Percentiles rank a stretch among this genome's conserved stretches.
These are phyloP conservation scores for Hydrochoerus hydrochaeris DNA, from an alignment of 2,113 vertebrate species.

Conservation along the genomic window DNA sequence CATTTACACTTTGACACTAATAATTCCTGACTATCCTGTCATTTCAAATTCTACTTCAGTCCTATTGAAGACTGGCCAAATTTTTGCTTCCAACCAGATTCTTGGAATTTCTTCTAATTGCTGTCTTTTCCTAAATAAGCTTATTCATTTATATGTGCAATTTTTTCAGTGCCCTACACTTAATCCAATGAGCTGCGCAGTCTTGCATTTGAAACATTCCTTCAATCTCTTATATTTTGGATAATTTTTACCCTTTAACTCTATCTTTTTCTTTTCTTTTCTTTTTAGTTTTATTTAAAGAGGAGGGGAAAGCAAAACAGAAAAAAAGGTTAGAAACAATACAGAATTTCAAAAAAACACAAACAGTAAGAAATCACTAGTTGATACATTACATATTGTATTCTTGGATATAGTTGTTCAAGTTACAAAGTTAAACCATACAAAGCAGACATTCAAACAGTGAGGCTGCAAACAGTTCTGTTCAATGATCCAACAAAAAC, in stretches of 20 bases:
- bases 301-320: too few relatives aligned
- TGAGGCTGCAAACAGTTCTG: too few relatives aligned
- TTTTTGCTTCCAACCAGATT: not conserved
- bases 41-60: constrained; percentile 12
- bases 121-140: not conserved
- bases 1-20: not conserved
- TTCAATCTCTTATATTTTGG: not conserved
- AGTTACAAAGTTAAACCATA: too few relatives aligned
- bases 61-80: not conserved
- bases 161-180: not conserved
- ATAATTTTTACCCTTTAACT: not conserved
- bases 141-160: not conserved
- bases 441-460: too few relatives aligned
- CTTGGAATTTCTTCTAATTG: not conserved
- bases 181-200: not conserved
- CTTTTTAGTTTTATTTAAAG: too few relatives aligned
- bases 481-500: too few relatives aligned
- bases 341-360: too few relatives aligned
- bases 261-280: not conserved
- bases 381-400: too few relatives aligned
- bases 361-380: too few relatives aligned
- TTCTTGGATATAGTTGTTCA: too few relatives aligned
- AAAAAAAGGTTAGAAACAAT: too few relatives aligned
- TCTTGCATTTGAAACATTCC: not conserved
- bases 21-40: not conserved